These are phyloP conservation scores for Grallaria varia DNA, from an alignment of 2,113 vertebrate genomes.

Conservation along the genomic window DNA sequence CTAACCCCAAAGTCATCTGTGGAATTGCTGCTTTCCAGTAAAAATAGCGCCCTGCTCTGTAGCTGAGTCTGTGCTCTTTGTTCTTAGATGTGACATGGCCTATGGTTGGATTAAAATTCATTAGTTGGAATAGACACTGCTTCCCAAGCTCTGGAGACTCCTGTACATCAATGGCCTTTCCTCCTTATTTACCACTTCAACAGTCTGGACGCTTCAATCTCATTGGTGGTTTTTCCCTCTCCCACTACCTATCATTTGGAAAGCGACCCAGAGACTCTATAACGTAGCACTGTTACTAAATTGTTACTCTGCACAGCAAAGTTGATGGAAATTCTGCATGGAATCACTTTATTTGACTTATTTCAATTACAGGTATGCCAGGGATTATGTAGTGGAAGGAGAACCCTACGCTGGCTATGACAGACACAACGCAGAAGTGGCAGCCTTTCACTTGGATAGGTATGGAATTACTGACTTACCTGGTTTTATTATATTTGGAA, in stretches of 20 bases:
- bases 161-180: not conserved
- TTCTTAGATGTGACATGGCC: not conserved
- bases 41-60: not conserved
- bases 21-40: not conserved
- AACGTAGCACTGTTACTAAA: not conserved
- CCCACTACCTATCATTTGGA: not conserved
- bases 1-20: not conserved
- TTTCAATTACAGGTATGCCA: slow-evolving; percentile 83
- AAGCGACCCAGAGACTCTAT: not conserved
- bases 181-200: not conserved
- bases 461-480: slow-evolving; percentile 38
- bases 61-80: not conserved
- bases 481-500: not conserved
- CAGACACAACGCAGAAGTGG: slow-evolving; percentile 95
- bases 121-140: not conserved
- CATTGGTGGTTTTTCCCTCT: not conserved
- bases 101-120: not conserved
- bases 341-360: not conserved
- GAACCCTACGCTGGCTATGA: slow-evolving; percentile 97
- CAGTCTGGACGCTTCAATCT: not conserved
- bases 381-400: slow-evolving; percentile 92
- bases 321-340: not conserved
- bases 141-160: not conserved
- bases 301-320: not conserved
- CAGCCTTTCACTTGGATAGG: slow-evolving; percentile 98